Percentiles rank a stretch among this genome's conserved stretches.
These are phyloP conservation scores for Boloria selene DNA, from an alignment of 2,888 invertebrate genomes.

Conservation along the genomic window DNA sequence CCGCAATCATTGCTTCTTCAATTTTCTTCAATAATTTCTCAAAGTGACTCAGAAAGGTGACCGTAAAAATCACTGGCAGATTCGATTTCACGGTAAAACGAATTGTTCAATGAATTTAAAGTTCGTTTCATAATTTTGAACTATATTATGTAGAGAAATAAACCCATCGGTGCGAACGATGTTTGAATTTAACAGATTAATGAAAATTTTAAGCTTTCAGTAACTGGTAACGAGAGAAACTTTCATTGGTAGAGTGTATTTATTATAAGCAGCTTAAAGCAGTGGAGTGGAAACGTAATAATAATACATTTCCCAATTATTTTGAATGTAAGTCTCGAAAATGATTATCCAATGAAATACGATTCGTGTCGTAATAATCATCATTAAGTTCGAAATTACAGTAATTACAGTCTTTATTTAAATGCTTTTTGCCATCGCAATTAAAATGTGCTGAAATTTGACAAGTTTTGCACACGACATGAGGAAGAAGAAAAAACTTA, in stretches of 20 bases:
- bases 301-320: background rate
- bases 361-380: background rate
- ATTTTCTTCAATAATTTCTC: background rate
- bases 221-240: no score
- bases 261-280: background rate
- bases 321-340: background rate
- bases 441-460: background rate
- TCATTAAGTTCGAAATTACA: background rate
- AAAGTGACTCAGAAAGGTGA: background rate
- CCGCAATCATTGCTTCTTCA: background rate
- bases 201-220: no score
- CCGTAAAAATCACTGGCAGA: background rate
- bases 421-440: background rate
- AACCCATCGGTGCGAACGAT: no score
- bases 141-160: no score
- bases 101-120: no score
- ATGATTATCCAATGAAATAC: background rate
- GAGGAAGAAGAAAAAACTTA: conserved; percentile 6
- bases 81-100: background rate
- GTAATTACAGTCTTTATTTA: background rate
- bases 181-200: no score
- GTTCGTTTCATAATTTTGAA: no score
- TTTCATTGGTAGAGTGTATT: no score
- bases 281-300: background rate
- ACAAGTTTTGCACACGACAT: background rate